Base-by-base conservation (phyloP, 2,888 invertebrate species). In the Nineta flava region DNA sequence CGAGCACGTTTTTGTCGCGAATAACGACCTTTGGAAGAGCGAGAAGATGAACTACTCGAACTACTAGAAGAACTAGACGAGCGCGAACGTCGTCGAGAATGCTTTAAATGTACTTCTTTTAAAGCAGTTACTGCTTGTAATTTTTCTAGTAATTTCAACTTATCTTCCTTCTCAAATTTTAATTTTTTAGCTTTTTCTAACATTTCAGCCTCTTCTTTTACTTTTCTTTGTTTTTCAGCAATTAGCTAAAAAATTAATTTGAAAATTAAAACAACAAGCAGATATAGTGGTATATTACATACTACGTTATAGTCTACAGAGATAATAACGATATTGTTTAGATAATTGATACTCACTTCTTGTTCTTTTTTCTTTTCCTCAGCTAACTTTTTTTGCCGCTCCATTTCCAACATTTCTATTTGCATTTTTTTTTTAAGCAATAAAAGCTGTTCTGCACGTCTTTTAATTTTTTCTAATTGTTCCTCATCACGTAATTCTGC, bases 351-450 rank as follows among this genome's bases (percentile, higher is more conserved):
- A 26, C 26, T 26, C 47, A 53, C 55, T 46, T 48, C 53, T 42
- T 51, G 49, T 45, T 61, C 59, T 42, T 61, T 61, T 31, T 61
- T 58, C 21, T 63, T 61, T 54, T 65, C 61, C 53, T 75, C 76
- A 1, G 70, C 72, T 42, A 73, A 72, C 50, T 72, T 70, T 55
- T 73, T 75, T 54, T 75, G 73, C 7, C 48, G 40, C n/a, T 48
- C 41, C 56, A 72, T 68, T 56, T 74, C 76, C 47, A 74, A 68
- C 40, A 72, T 68, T 55, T 74, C 73, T 53, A 72, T 62, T 51
- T 77, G 75, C 69, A 77, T 77, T 55, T 79, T 77, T 56, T 76
- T 75, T 55, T 75, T 75, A 42, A 77, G 61, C 54, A 75, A 60
- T 53, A 73, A 59, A 15, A 74, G 61, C 21, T 74, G 71, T 57